Evolutionary conservation across 2,797 vertebrate species (phyloP).

Genomic region (Orientallactaga sibirica): DNA sequence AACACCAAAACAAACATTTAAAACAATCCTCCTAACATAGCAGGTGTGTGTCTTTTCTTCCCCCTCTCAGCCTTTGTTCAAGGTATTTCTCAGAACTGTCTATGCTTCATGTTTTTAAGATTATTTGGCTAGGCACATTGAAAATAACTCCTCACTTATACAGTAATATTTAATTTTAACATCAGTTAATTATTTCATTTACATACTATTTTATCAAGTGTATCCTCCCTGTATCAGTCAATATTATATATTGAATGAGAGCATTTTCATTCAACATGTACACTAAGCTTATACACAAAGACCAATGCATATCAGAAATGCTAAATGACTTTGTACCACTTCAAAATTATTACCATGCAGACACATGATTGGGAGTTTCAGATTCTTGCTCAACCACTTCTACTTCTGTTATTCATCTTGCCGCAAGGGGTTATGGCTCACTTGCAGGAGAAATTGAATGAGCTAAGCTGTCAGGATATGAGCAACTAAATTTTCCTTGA

Average conservation of each 20-base stretch:
- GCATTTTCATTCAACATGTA: background rate
- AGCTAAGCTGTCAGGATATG: constrained; percentile 26
- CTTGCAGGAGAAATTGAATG: constrained; percentile 32
- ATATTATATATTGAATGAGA: background rate
- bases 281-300: background rate
- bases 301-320: constrained; percentile 5
- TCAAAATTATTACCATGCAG: background rate
- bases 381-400: background rate
- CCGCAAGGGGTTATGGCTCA: background rate
- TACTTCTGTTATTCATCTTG: background rate
- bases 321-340: background rate
- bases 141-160: background rate
- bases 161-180: background rate
- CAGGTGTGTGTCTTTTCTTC: background rate
- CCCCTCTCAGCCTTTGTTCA: background rate
- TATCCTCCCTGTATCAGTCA: background rate
- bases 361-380: background rate
- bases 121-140: background rate
- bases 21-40: background rate
- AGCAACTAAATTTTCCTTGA: constrained; percentile 59
- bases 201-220: background rate
- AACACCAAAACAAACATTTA: background rate
- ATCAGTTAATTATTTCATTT: background rate
- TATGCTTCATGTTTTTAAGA: background rate
- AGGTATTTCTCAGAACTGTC: background rate